phyloP scores from a whole-genome alignment of 2,797 vertebrate species.

The Gadopsis marmoratus region DNA sequence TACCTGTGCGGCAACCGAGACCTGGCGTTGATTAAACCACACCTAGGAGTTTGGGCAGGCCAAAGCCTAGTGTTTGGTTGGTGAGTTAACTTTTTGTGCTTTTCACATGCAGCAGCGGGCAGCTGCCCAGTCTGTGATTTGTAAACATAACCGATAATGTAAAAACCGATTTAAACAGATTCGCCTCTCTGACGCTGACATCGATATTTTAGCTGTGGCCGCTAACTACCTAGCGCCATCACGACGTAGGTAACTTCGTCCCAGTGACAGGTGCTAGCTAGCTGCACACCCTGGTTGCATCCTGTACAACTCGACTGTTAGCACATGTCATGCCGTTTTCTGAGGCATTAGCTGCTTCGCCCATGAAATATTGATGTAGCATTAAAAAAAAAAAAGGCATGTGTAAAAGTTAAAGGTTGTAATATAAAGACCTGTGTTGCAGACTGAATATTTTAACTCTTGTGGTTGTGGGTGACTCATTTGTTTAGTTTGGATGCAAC shows the following conservation, averaged over 20 bases:
- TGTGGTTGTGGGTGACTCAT: conserved; percentile 7
- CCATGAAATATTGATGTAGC: not conserved
- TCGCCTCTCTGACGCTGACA: not conserved
- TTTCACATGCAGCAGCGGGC: not conserved
- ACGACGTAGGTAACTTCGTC: conserved; percentile 15
- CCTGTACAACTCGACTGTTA: conserved; percentile 7
- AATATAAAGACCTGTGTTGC: not conserved
- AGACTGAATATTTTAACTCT: not conserved
- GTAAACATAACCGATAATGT: conserved; percentile 1
- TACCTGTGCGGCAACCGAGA: conserved; percentile 16
- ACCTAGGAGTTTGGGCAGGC: conserved; percentile 38
- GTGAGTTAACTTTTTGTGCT: conserved; percentile 70
- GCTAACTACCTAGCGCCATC: not conserved
- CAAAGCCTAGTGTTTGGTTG: conserved; percentile 47
- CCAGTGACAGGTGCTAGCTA: conserved; percentile 70
- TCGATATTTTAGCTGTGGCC: not conserved
- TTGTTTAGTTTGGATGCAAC: conserved; percentile 3
- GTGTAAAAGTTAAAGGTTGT: not conserved
- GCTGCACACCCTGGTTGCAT: conserved; percentile 36
- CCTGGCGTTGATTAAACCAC: conserved; percentile 19
- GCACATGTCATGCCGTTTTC: not conserved
- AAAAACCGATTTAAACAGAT: not conserved
- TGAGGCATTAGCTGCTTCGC: not conserved
- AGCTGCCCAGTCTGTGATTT: not conserved
- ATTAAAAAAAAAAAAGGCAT: no score